These are phyloP conservation scores for Cyrtorhinus lividipennis DNA, from an alignment of 1,140 invertebrate genomes.

Conservation along the genomic window DNA sequence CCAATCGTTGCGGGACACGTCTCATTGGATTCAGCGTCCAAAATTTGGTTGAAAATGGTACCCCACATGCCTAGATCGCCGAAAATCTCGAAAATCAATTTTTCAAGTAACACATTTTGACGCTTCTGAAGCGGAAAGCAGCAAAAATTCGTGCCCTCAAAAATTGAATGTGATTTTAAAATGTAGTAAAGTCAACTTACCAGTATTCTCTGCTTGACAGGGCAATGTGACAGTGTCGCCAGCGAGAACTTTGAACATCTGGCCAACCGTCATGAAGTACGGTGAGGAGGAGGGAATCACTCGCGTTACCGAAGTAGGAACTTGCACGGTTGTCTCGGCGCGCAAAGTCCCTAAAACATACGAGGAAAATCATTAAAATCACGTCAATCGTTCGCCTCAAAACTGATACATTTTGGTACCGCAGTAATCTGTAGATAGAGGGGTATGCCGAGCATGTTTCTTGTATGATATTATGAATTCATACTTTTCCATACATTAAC, in stretches of 20 bases:
- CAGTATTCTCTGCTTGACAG: constrained; percentile 11
- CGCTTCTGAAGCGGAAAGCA: not conserved
- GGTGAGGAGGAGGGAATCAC: not conserved
- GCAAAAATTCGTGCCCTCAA: not conserved
- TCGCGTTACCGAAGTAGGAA: not conserved
- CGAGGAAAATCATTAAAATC: not conserved
- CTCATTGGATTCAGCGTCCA: no score
- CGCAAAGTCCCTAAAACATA: not conserved
- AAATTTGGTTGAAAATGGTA: no score
- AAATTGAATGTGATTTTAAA: not conserved
- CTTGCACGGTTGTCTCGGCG: not conserved
- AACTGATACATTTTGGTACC: no score
- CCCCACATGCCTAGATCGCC: no score
- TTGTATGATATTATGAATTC: no score
- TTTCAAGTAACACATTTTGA: not conserved
- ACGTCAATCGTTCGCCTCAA: no score
- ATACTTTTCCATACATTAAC: no score
- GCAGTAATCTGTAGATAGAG: no score
- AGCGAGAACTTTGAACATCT: not conserved
- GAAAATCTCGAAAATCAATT: no score
- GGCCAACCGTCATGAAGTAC: constrained; percentile 6
- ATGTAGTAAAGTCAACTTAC: not conserved
- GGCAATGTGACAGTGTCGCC: constrained; percentile 12
- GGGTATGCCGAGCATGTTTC: no score
- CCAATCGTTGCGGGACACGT: no score